Base-by-base conservation (phyloP, 2,888 invertebrate species). In the Drosophila setosimentum region DNA sequence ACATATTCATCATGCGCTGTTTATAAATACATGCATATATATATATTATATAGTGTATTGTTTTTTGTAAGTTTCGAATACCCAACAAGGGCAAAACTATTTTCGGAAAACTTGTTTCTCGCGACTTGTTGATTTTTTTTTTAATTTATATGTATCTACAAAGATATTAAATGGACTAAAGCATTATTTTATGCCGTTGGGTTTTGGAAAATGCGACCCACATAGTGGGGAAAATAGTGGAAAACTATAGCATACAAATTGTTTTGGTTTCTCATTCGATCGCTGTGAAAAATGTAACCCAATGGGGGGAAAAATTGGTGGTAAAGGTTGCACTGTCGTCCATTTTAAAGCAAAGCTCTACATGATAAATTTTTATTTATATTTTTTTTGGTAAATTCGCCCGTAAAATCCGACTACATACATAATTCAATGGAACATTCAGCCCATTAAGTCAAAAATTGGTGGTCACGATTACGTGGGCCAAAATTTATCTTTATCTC, bases 261-360 rank as follows among this genome's bases (percentile, higher is more conserved):
- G 7, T n/a, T 18, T 27, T n/a, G 13, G 54, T 37, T 37, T 54
- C 35, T 33, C 53, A 35, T 35, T 54, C 35, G 24, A 45, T 54
- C 50, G 27, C 35, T 27, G 35, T 54, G 27, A 54, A 54, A 27
- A 29, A 55, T 37, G n/a, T n/a, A 54, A 8, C 35, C 24, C 54
- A 35, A 4, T 54, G 54, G 13, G 6, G n/a, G 27, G n/a, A 54
- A 54, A 45, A 37, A 27, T 55, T 55, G 55, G 55, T 55, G 55
- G 55, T 55, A 29, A 55, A 55, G 29, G 37, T 37, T 55, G 29
- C 55, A 55, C n/a, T 13, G 18, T 55, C n/a, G 54, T 55, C 27
- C 37, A 55, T n/a, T 37, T 37, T 7, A n/a, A 55, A 55, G n/a
- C 37, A 55, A 29, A 37, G 55, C 37, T 55, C 37, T 29, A 55